Base-by-base conservation (phyloP, 2,888 invertebrate species). In the Mactromeris polynyma region DNA sequence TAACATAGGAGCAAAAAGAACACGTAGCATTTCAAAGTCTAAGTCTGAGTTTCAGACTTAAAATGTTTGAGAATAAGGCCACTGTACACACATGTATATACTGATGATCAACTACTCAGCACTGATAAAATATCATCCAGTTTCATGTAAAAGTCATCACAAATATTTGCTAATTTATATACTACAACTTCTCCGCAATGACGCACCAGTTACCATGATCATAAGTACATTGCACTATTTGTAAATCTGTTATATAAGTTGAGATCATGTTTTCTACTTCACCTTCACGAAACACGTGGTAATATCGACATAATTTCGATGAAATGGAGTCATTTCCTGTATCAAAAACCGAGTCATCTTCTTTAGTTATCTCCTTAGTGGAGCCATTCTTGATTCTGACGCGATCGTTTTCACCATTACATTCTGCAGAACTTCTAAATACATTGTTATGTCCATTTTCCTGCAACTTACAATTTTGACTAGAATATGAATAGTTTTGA, bases 181-280 rank as follows among this genome's bases (percentile, higher is more conserved):
- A n/a, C 80, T 84, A 89, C 6, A 89, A 19, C 97, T 98, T 98
- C 96, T 97, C 97, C 95, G 98, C 97, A 93, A 98, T 97, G 51
- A 98, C 97, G 97, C 99, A 99, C 98, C 99, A 99, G 96, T 99
- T 99, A 0, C 99, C 99, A 97, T 99, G 98, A 96, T 99, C 99
- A 95, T 99, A 99, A 96, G 98, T 99, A 94, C 97, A 98, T 54
- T 97, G 97, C 64, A 97, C 96, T 26, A 99, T 97, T 81, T 96
- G 94, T 40, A 98, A 91, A 83, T 93, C 92, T 31, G 91, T 90
- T n/a, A 96, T 83, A 84, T 93, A 85, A 17, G 85, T 81, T 77
- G 93, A 98, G 81, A 95, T 93, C 58, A 99, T 96, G 1, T 89
- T 96, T 93, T 93, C 98, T 36, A 97, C 91, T 90, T 97, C 99